Evolutionary conservation across 2,797 vertebrate genomes (phyloP), one percentile per base, ranked within the genome.

Genomic region (Nyctalus aviator): DNA sequence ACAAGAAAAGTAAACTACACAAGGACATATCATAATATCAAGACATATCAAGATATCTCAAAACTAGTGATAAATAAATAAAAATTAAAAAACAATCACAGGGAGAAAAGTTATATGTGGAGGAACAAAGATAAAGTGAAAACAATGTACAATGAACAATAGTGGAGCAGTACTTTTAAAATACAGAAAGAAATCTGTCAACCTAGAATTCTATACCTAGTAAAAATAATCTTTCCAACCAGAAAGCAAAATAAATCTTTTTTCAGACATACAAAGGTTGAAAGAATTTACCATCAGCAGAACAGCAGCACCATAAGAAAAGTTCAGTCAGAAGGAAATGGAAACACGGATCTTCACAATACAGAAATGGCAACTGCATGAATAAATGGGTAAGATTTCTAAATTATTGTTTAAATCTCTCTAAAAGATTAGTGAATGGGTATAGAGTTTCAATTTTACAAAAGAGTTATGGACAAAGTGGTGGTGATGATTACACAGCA

Each of bases 141-240:
- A 85, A 83, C 20, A 85, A 35, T 32, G 20, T 76, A 94, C 50
- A 27, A 50, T 78, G 90, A 86, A 59, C 53, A n/a, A 84, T 12
- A 73, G 7, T 69, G n/a, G 5, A 85, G 27, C 10, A 82, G 37
- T 18, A 84, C 41, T 35, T 93, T 90, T 89, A 84, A 87, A 87
- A 77, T 69, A 81, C 37, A 48, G 62, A 93, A 91, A 93, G 41
- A 75, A 93, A 88, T 11, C 44, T 92, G 62, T 66, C 83, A 88
- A 78, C n/a, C 57, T 75, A 87, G 71, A 94, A 83, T 93, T 93
- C 81, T 89, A 92, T 50, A 86, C 64, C 64, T 55, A 77, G 2
- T 55, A 4, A 77, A 77, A 35, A 77, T 55, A 73, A 71, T 4
- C 81, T 91, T 88, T 78, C 64, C 81, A 94, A 89, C 20, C 3